Evolutionary conservation across 2,113 vertebrate species (phyloP), one percentile per base, ranked within the genome.

Genomic region (Alectura lathami): DNA sequence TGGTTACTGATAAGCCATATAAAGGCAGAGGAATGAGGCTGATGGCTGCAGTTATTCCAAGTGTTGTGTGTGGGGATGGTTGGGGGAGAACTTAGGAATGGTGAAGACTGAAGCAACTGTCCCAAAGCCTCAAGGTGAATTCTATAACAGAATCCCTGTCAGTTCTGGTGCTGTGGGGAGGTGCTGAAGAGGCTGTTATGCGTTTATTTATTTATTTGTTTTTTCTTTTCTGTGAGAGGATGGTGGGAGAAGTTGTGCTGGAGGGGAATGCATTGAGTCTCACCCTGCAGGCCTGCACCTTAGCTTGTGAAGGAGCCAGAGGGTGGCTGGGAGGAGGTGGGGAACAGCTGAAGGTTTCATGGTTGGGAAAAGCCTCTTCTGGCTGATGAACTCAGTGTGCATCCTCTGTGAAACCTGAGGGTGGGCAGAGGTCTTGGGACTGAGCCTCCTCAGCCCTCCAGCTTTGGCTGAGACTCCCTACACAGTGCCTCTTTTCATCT

Each of bases 201-300:
- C 22, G 9, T 26, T 78, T 51, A n/a, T n/a, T n/a, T n/a, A n/a
- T n/a, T n/a, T n/a, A n/a, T n/a, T n/a, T n/a, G n/a, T 4, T 9
- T 9, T 17, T 11, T 13, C 18, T 45, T 23, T 4, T 0, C 7
- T 38, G 9, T 5, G 17, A 11, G 8, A 6, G 20, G 17, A 17
- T 84, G 42, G 59, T 36, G 6, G 6, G 26, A 67, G 42, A 67
- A 74, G 13, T 15, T 91, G 45, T 34, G 30, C 9, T 23, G 16
- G 7, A 24, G 29, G 8, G 67, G 27, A 21, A 88, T 3, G 23
- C 16, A 81, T 56, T 3, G 29, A 20, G 11, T 70, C 30, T 89
- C 8, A 23, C 59, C n/a, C 56, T 86, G 30, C 24, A 83, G 79
- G 29, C 56, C 34, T 20, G 17, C 26, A 63, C 13, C 12, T 83